Conservation (phyloP, 2,113 vertebrate species). For the Dicerorhinus sumatrensis region DNA sequence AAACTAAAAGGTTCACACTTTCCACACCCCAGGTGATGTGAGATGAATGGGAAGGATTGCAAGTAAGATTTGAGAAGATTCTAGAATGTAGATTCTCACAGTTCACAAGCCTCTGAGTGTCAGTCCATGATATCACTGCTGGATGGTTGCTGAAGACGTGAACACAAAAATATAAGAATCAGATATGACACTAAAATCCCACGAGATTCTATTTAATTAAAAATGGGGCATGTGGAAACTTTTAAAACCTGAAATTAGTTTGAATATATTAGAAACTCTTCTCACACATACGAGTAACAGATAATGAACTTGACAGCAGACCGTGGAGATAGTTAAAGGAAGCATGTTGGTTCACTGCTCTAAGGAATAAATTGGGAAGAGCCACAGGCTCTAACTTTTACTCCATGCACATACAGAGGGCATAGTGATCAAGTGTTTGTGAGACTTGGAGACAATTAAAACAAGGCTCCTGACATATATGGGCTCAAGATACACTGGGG, state of each 20-base stretch:
- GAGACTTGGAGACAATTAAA: conserved; percentile 21
- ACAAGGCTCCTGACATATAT: not conserved
- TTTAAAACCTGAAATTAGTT: conserved; percentile 56
- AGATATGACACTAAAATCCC: conserved; percentile 48
- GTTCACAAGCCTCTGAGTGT: conserved; percentile 55
- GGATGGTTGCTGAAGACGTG: conserved; percentile 53
- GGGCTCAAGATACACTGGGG: not conserved
- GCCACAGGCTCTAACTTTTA: not conserved
- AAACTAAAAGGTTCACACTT: conserved; percentile 56
- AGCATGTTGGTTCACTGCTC: not conserved
- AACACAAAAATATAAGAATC: conserved; percentile 59
- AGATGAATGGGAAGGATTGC: conserved; percentile 48
- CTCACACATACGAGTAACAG: conserved; percentile 39
- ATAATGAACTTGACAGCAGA: not conserved
- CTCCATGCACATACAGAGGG: not conserved
- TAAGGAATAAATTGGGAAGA: not conserved
- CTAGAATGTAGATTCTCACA: conserved; percentile 56
- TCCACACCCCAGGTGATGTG: conserved; percentile 66
- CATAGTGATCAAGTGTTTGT: not conserved
- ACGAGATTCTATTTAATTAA: conserved; percentile 53
- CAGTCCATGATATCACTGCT: conserved; percentile 60
- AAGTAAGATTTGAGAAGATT: conserved; percentile 60
- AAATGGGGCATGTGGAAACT: conserved; percentile 47
- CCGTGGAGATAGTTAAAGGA: not conserved
- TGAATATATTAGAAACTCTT: conserved; percentile 46